Evolutionary conservation across 2,113 vertebrate species (phyloP), one percentile per base, ranked within the genome.

Genomic region (Hipposideros armiger): DNA sequence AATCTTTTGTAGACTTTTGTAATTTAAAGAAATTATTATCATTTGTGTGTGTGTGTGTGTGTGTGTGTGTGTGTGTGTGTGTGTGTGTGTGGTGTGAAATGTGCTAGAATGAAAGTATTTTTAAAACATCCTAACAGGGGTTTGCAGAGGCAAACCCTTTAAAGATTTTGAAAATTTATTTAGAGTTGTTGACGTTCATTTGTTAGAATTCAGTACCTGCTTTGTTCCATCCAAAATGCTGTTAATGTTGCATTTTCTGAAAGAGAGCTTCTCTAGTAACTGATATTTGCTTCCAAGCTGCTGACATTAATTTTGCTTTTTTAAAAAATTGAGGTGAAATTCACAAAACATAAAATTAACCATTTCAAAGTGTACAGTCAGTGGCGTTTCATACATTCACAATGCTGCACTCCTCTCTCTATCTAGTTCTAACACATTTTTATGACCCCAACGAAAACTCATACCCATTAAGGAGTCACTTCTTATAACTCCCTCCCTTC

Each of bases 261-360:
- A 93, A 47, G 30, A 77, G 20, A 42, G 28, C 16, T 76, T 28
- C n/a, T 70, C 1, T 52, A 0, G 5, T 54, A 62, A 72, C 6
- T 69, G 54, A 77, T 16, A 42, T 64, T 78, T 95, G 62, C 40
- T 95, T 73, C 42, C 17, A 86, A 88, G 24, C 11, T 70, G 54
- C 36, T 88, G 28, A 70, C 58, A 36, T 32, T 15, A 56, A 93
- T 52, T 93, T 91, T 54, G 14, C 40, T 50, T 85, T 60, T 87
- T 30, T 13, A 32, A 85, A 54, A 36, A 76, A 40, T 73, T 14
- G 19, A 91, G 8, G 17, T 96, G 15, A 81, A 86, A 81, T 45
- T 89, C 17, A 30, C 14, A 32, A 36, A 88, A 30, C 14, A 45
- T 30, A 81, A 94, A 96, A 69, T 70, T 69, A 69, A 67, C 28